phyloP scores from a whole-genome alignment of 2,888 invertebrate genomes.

The Apamea sordens region DNA sequence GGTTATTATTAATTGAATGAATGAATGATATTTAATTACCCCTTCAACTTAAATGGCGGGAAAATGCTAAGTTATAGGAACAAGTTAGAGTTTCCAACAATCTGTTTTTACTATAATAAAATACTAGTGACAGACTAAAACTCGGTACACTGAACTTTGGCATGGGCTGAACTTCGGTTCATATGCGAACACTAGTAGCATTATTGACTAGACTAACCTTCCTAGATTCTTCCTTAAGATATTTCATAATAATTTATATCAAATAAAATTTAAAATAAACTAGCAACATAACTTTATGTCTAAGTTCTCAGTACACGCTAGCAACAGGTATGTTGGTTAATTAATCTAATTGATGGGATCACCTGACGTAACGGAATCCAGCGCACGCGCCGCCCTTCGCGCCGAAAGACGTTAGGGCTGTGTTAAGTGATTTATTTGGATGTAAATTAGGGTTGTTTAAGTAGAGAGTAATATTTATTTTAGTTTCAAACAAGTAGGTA shows the following conservation, averaged over 20 bases:
- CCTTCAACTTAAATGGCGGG: not conserved
- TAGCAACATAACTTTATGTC: not conserved
- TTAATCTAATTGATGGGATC: constrained; percentile 58
- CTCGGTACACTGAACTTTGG: not conserved
- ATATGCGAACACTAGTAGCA: not conserved
- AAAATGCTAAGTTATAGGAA: not conserved
- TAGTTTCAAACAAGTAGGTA: not conserved
- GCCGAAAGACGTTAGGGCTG: constrained; percentile 50
- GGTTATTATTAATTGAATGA: not conserved
- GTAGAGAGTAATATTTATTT: not conserved
- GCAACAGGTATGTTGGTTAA: constrained; percentile 58
- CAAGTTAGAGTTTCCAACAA: not conserved
- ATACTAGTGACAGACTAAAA: no score
- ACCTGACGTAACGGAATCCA: constrained; percentile 86
- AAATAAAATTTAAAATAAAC: not conserved
- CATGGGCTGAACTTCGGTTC: not conserved
- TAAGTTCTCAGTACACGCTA: not conserved
- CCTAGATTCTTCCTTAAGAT: not conserved
- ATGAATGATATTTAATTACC: not conserved
- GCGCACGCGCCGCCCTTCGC: constrained; percentile 74
- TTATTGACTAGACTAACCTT: not conserved
- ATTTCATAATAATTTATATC: not conserved
- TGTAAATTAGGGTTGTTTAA: constrained; percentile 1
- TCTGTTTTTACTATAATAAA: not conserved
- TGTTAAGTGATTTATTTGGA: constrained; percentile 41